Percentiles rank a stretch among this genome's conserved stretches.
Conservation (phyloP, 2,888 invertebrate genomes). For the Fissipunctia ypsillon region DNA sequence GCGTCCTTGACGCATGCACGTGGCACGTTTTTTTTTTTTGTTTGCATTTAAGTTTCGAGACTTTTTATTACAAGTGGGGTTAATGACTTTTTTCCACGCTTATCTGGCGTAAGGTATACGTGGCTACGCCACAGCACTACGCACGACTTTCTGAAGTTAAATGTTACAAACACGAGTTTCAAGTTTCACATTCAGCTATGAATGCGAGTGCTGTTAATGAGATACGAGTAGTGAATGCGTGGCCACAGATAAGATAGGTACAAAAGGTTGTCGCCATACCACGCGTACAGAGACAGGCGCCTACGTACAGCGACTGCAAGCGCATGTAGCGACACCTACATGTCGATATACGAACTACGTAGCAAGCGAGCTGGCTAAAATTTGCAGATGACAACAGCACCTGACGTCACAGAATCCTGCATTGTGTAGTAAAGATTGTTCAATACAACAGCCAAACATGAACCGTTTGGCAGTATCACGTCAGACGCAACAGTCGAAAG, state of each 20-base stretch:
- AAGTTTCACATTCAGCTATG: conserved; percentile 53
- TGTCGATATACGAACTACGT: neutral
- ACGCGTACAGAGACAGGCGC: no score
- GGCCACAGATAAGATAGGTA: neutral
- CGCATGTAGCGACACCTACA: neutral
- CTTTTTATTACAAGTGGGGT: no score
- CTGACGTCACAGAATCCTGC: neutral
- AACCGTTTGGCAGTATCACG: neutral
- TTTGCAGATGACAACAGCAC: neutral
- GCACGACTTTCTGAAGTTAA: conserved; percentile 46
- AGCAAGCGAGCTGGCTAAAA: neutral
- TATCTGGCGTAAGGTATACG: no score
- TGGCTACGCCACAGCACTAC: conserved; percentile 17
- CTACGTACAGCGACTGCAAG: neutral
- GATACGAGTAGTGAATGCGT: conserved; percentile 58
- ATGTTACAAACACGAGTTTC: conserved; percentile 50
- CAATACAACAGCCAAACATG: neutral
- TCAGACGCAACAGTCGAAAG: neutral
- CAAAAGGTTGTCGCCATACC: neutral
- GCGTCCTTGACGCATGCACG: no score
- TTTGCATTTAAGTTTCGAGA: no score
- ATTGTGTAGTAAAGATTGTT: neutral
- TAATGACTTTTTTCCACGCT: no score
- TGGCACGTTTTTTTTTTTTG: no score
- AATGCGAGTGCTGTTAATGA: conserved; percentile 62